Percentiles rank a stretch among this genome's conserved stretches.
Conservation (phyloP, 2,888 invertebrate genomes). For the Drosophila aldrichi region DNA sequence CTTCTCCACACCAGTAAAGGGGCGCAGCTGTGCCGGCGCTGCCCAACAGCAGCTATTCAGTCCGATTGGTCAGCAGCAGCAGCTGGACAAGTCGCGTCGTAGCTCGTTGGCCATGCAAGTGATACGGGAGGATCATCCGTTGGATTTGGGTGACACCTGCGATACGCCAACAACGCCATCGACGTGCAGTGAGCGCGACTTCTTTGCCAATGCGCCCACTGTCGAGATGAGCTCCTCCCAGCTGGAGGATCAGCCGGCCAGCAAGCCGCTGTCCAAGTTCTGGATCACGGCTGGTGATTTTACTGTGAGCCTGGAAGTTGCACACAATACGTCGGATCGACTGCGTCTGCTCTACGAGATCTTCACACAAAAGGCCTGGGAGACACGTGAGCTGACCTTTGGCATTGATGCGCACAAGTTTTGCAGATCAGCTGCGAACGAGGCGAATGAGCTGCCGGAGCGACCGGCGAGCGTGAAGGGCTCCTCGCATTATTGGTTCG, state of each 20-base stretch:
- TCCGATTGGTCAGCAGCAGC: slow-evolving; percentile 51
- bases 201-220: slow-evolving; percentile 68
- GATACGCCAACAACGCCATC: slow-evolving; percentile 53
- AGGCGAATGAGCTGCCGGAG: slow-evolving; percentile 37
- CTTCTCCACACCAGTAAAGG: slow-evolving; percentile 79
- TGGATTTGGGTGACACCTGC: slow-evolving; percentile 54
- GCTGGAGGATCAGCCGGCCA: slow-evolving; percentile 27
- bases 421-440: slow-evolving; percentile 13
- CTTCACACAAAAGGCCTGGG: slow-evolving; percentile 79
- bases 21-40: slow-evolving; percentile 15
- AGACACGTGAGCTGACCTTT: slow-evolving; percentile 74
- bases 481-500: slow-evolving; percentile 83
- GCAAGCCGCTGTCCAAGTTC: slow-evolving; percentile 63
- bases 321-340: slow-evolving; percentile 60
- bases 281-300: slow-evolving; percentile 80
- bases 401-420: slow-evolving; percentile 83
- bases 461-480: slow-evolving; percentile 58
- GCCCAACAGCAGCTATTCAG: slow-evolving; percentile 69
- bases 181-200: slow-evolving; percentile 59
- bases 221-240: slow-evolving; percentile 62
- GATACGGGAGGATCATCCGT: slow-evolving; percentile 79
- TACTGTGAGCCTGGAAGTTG: slow-evolving; percentile 72
- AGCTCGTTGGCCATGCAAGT: slow-evolving; percentile 82
- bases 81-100: slow-evolving; percentile 69
- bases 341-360: slow-evolving; percentile 78